Evolutionary conservation across 1,140 invertebrate species (phyloP).

Genomic region (Sesamia nonagrioides): DNA sequence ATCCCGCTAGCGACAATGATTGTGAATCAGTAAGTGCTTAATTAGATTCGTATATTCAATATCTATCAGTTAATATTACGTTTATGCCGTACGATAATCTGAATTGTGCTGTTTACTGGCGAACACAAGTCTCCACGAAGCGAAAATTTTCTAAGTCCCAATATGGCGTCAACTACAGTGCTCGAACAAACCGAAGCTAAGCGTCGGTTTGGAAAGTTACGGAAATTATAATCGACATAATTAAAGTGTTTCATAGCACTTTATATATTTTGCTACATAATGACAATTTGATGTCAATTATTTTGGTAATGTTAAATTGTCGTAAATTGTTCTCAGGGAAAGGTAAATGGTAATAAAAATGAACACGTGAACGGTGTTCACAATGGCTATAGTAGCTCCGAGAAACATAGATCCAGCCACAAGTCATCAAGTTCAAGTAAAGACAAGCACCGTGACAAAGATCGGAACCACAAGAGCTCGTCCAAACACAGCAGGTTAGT

Average conservation of each 20-base stretch:
- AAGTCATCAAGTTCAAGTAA: conserved; percentile 92
- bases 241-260: neutral
- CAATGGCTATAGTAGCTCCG: conserved; percentile 89
- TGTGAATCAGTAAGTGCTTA: conserved; percentile 82
- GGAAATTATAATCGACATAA: conserved; percentile 25
- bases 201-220: conserved; percentile 65
- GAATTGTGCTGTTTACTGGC: conserved; percentile 72
- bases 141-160: conserved; percentile 95
- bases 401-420: conserved; percentile 90
- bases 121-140: conserved; percentile 73
- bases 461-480: conserved; percentile 89
- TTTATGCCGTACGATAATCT: conserved; percentile 46
- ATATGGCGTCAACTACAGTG: conserved; percentile 94
- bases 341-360: conserved; percentile 85
- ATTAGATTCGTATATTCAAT: conserved; percentile 57
- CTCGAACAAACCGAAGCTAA: conserved; percentile 78
- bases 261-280: neutral
- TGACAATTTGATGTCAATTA: conserved; percentile 36
- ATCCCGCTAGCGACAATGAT: conserved; percentile 83
- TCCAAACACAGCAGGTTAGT: conserved; percentile 85
- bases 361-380: conserved; percentile 91
- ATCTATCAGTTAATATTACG: conserved; percentile 57
- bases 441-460: conserved; percentile 90
- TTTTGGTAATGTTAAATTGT: conserved; percentile 16
- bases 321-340: conserved; percentile 74